These are phyloP conservation scores for Oryzias woworae DNA, from an alignment of 2,113 vertebrate genomes.

Conservation along the genomic window DNA sequence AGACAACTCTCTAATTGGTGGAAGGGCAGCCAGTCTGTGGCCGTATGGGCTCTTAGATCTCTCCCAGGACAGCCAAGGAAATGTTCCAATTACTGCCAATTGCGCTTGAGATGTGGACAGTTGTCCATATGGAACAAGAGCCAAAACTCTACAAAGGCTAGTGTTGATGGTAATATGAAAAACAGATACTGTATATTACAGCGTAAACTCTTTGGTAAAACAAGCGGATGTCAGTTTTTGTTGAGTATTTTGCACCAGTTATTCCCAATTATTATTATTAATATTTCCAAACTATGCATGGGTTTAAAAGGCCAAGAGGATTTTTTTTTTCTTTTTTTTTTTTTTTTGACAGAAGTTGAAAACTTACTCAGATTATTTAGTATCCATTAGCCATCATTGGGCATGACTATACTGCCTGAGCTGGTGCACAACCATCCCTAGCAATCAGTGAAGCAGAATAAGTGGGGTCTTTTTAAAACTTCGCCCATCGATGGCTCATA, in stretches of 20 bases:
- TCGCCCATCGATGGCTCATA: slow-evolving; percentile 41
- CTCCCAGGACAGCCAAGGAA: slow-evolving; percentile 77
- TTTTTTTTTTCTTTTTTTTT: slow-evolving; percentile 48
- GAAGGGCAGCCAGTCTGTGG: slow-evolving; percentile 77
- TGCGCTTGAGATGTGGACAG: slow-evolving; percentile 83
- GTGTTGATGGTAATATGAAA: slow-evolving; percentile 55
- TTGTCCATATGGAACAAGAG: slow-evolving; percentile 75
- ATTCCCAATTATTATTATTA: too few relatives aligned
- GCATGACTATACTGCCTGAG: slow-evolving; percentile 61
- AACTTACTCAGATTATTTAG: slow-evolving; percentile 69
- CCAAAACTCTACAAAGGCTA: slow-evolving; percentile 54
- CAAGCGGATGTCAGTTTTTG: background rate
- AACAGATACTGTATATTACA: slow-evolving; percentile 33
- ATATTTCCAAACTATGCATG: too few relatives aligned
- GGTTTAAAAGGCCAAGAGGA: slow-evolving; percentile 43
- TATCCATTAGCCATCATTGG: slow-evolving; percentile 72
- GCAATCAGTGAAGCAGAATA: slow-evolving; percentile 39
- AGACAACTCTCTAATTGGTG: slow-evolving; percentile 78
- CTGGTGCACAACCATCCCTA: slow-evolving; percentile 58
- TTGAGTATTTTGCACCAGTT: too few relatives aligned
- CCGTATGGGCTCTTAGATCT: slow-evolving; percentile 72
- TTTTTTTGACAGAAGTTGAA: slow-evolving; percentile 50
- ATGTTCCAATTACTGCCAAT: slow-evolving; percentile 83
- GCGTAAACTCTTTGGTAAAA: slow-evolving; percentile 4
- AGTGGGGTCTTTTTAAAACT: slow-evolving; percentile 30